These are phyloP conservation scores for Euplexia lucipara DNA, from an alignment of 2,888 invertebrate genomes.

Conservation along the genomic window DNA sequence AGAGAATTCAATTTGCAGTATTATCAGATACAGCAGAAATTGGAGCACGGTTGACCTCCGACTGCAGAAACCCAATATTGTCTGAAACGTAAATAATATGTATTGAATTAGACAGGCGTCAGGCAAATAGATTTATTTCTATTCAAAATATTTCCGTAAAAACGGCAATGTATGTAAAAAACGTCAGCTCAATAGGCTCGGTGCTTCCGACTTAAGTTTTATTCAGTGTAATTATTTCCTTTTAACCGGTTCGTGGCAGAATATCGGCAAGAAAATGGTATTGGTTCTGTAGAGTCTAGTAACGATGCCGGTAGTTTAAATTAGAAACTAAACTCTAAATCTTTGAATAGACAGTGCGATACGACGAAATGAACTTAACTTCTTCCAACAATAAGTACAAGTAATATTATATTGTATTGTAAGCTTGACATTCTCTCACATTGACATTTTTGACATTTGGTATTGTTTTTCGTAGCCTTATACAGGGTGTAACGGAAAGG, in stretches of 20 bases:
- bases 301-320: too few relatives aligned
- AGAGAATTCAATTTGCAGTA: not conserved
- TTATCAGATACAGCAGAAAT: conserved; percentile 2
- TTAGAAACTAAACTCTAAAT: not conserved
- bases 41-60: not conserved
- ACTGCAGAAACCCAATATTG: not conserved
- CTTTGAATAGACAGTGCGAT: not conserved
- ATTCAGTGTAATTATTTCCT: conserved; percentile 35
- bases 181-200: conserved; percentile 15
- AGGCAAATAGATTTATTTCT: too few relatives aligned
- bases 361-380: too few relatives aligned
- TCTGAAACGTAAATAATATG: not conserved
- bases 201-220: conserved; percentile 33
- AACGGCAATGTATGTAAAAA: conserved; percentile 34
- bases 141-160: conserved; percentile 2
- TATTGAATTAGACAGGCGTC: too few relatives aligned
- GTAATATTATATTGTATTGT: too few relatives aligned
- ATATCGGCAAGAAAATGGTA: conserved; percentile 1
- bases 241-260: conserved; percentile 2
- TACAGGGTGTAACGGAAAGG: too few relatives aligned
- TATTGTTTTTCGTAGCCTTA: too few relatives aligned
- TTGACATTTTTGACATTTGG: too few relatives aligned
- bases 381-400: too few relatives aligned
- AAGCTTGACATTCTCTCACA: too few relatives aligned
- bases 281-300: conserved; percentile 50